These are phyloP conservation scores for Gortyna flavago DNA, from an alignment of 2,888 invertebrate genomes.

Conservation along the genomic window DNA sequence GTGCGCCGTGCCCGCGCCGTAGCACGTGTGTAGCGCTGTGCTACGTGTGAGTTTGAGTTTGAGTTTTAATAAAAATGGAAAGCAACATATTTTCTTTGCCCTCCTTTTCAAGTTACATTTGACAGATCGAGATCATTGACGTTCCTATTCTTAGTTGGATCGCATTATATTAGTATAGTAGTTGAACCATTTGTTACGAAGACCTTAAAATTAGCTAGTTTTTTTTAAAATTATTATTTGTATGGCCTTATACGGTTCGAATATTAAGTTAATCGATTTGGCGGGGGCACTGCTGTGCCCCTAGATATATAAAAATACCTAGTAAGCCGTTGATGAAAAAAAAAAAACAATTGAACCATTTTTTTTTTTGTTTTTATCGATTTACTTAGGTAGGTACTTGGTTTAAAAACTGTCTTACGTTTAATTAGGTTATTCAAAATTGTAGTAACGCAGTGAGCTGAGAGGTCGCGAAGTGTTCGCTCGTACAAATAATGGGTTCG, in stretches of 20 bases:
- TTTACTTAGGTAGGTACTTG: no score
- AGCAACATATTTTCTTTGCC: not conserved
- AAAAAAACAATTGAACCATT: not conserved
- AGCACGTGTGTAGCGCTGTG: slow-evolving; percentile 46
- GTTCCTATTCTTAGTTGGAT: not conserved
- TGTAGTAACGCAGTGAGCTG: slow-evolving; percentile 5
- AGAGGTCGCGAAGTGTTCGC: slow-evolving; percentile 29
- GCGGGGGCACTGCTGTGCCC: no score
- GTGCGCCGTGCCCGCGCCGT: slow-evolving; percentile 71
- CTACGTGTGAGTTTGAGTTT: no score
- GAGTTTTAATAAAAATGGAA: not conserved
- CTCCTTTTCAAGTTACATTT: not conserved
- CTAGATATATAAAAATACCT: not conserved
- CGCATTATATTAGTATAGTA: not conserved
- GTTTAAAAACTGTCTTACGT: not conserved
- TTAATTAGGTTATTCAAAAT: slow-evolving; percentile 26
- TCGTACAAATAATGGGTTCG: slow-evolving; percentile 32
- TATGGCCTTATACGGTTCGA: not conserved
- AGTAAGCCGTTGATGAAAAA: no score
- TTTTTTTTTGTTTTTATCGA: not conserved
- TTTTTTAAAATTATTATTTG: not conserved
- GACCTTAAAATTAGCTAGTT: not conserved
- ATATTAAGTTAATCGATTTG: not conserved
- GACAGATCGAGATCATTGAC: not conserved
- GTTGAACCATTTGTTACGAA: not conserved